These are phyloP conservation scores for Eremophila alpestris DNA, from an alignment of 2,797 vertebrate genomes.

Conservation along the genomic window DNA sequence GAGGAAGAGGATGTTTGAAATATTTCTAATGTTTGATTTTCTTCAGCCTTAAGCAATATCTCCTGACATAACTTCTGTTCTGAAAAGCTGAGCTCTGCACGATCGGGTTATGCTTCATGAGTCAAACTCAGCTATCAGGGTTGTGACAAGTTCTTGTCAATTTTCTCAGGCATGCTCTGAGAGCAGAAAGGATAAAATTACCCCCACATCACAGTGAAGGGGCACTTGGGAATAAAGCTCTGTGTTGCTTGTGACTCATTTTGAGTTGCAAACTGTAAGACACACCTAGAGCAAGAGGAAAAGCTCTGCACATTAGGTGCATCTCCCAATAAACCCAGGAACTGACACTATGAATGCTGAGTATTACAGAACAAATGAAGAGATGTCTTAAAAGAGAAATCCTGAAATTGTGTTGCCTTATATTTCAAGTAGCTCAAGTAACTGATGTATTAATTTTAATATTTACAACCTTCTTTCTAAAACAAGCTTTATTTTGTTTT, in stretches of 20 bases:
- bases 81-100: background rate
- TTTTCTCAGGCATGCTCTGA: background rate
- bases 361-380: background rate
- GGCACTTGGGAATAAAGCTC: background rate
- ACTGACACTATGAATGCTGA: background rate
- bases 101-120: background rate
- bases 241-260: background rate
- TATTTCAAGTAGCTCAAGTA: background rate
- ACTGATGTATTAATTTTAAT: fast-evolving
- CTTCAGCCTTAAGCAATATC: background rate
- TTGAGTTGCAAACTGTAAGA: background rate
- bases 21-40: background rate
- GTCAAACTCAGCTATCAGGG: background rate
- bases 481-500: background rate
- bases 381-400: background rate
- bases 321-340: background rate
- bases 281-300: background rate
- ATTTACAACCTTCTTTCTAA: background rate
- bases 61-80: background rate
- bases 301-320: background rate
- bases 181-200: background rate
- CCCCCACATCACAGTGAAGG: background rate
- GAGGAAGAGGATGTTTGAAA: background rate
- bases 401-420: background rate
- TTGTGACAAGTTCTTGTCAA: background rate